Evolutionary conservation across 2,888 invertebrate species (phyloP).

Genomic region (Drosophila mayaguana): DNA sequence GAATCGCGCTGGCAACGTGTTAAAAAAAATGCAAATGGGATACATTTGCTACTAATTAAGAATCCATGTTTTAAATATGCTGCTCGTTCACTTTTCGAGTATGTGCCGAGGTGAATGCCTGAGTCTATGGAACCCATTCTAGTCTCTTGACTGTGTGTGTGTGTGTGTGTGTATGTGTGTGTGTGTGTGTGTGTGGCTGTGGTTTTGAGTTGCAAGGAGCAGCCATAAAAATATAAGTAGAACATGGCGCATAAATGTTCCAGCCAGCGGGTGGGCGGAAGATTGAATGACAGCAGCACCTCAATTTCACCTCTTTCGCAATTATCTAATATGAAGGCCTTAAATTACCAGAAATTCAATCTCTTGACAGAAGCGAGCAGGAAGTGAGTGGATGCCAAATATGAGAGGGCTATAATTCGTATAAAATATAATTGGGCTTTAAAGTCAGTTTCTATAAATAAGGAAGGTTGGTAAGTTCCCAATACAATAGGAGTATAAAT

Average conservation of each 20-base stretch:
- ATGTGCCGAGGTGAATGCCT: conserved; percentile 38
- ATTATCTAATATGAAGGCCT: conserved; percentile 28
- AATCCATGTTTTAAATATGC: conserved; percentile 83
- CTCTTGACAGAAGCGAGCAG: conserved; percentile 1
- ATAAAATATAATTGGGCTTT: conserved; percentile 13
- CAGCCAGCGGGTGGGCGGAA: conserved; percentile 39
- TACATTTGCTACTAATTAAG: conserved; percentile 83
- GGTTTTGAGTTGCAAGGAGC: conserved; percentile 68
- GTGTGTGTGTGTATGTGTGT: conserved; percentile 19
- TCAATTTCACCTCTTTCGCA: conserved; percentile 37
- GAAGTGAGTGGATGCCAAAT: neutral
- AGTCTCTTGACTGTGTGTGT: neutral
- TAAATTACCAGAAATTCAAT: conserved; percentile 51
- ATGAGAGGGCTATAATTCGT: neutral
- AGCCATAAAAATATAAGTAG: conserved; percentile 79
- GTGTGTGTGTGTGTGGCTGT: conserved; percentile 39
- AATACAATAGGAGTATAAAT: too few species aligned
- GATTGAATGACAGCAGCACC: conserved; percentile 68
- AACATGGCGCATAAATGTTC: conserved; percentile 80
- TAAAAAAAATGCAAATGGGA: conserved; percentile 62
- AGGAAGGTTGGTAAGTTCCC: too few species aligned
- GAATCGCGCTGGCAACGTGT: conserved; percentile 63
- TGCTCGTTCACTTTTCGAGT: conserved; percentile 46
- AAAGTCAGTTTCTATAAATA: too few species aligned
- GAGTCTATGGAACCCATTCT: conserved; percentile 23